Evolutionary conservation across 2,797 vertebrate genomes (phyloP).

Genomic region (Discoglossus pictus): DNA sequence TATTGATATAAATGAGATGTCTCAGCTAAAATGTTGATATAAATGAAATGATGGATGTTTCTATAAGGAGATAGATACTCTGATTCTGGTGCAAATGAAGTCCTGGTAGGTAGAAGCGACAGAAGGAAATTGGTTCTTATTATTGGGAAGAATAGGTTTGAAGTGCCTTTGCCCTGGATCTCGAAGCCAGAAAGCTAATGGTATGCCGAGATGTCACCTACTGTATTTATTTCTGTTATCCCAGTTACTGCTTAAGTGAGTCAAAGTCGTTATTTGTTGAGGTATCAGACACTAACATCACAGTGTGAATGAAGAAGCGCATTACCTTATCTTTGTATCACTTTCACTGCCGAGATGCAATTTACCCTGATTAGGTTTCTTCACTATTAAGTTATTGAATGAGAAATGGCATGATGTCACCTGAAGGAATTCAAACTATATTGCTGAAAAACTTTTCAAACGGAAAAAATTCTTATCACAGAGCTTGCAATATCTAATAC

Average conservation of each 20-base stretch:
- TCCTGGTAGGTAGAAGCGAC: slow-evolving; percentile 1
- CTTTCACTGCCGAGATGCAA: no score
- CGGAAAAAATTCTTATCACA: no score
- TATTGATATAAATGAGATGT: slow-evolving; percentile 20
- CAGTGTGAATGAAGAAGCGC: no score
- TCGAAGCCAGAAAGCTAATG: not conserved
- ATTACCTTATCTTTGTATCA: no score
- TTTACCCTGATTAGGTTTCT: no score
- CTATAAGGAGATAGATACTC: slow-evolving; percentile 5
- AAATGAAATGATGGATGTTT: slow-evolving; percentile 42
- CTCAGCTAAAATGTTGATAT: slow-evolving; percentile 12
- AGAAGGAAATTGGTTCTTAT: slow-evolving; percentile 28
- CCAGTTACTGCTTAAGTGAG: not conserved
- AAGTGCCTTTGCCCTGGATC: slow-evolving; percentile 14
- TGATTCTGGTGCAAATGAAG: slow-evolving; percentile 30
- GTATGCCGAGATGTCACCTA: slow-evolving; percentile 4
- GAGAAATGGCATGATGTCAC: no score
- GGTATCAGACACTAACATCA: no score
- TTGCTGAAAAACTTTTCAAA: no score
- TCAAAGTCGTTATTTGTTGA: no score
- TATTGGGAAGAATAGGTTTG: slow-evolving; percentile 26
- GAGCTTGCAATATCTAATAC: no score
- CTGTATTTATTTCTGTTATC: slow-evolving; percentile 5
- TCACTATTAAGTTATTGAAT: no score
- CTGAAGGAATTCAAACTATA: no score